Conservation (phyloP, 2,113 vertebrate genomes). For the Indicator maculatus region DNA sequence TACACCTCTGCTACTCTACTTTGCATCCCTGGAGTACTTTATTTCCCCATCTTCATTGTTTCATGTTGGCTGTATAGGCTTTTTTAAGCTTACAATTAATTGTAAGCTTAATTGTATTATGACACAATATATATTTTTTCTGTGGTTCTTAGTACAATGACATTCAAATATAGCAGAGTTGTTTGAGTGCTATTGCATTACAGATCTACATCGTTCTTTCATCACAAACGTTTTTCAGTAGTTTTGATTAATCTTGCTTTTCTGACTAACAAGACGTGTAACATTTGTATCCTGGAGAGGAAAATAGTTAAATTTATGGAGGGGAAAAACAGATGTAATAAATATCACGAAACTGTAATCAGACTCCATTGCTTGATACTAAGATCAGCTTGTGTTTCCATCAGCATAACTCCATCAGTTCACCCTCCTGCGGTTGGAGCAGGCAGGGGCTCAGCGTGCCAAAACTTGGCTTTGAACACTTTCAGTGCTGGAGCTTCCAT, state of each 20-base stretch:
- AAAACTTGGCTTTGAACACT: not conserved
- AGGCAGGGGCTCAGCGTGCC: not conserved
- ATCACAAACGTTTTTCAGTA: not conserved
- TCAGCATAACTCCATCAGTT: not conserved
- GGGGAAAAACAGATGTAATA: not conserved
- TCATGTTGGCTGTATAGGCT: accelerated
- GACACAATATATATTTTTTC: not conserved
- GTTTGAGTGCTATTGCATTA: not conserved
- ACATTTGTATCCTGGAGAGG: not conserved
- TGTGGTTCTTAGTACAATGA: not conserved
- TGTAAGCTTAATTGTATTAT: not conserved
- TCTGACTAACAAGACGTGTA: not conserved
- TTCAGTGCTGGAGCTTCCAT: too few species aligned
- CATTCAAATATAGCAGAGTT: not conserved
- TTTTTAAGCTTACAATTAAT: not conserved
- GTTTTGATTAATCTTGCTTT: not conserved
- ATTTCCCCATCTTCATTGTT: accelerated
- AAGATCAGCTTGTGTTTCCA: not conserved
- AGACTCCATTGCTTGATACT: not conserved
- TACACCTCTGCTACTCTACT: not conserved
- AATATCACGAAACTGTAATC: not conserved
- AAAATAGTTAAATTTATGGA: not conserved
- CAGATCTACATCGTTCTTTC: not conserved
- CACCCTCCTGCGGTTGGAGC: not conserved
- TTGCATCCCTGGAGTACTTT: not conserved